Percentiles rank a stretch among this genome's conserved stretches.
Conservation (phyloP, 2,113 vertebrate genomes). For the Zapus hudsonius region DNA sequence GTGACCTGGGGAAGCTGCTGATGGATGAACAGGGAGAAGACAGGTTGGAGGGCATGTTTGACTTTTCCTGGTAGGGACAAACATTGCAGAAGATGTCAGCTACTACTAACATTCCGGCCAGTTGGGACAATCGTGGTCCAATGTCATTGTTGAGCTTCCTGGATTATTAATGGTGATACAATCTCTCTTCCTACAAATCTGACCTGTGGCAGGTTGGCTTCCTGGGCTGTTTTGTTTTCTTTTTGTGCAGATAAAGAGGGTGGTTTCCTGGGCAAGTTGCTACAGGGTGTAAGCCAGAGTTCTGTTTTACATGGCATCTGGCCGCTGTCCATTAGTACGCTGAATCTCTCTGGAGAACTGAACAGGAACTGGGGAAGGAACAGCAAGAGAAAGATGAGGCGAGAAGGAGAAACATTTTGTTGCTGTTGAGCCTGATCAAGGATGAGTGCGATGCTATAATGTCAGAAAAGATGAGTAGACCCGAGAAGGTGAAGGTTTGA, state of each 20-base stretch:
- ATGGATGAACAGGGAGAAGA: no score
- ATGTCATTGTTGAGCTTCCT: neutral
- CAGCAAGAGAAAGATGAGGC: neutral
- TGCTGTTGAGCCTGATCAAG: no score
- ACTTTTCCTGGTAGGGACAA: neutral
- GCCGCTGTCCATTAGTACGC: neutral
- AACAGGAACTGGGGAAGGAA: neutral
- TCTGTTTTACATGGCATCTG: neutral
- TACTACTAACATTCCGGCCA: neutral
- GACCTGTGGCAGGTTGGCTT: neutral
- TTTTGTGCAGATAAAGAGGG: neutral
- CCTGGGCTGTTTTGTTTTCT: neutral
- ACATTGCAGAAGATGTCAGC: neutral
- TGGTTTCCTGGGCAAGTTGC: neutral
- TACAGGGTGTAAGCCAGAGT: neutral
- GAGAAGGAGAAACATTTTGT: neutral
- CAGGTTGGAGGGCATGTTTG: neutral
- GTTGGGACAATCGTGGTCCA: neutral
- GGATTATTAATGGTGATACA: neutral
- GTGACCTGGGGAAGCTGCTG: neutral
- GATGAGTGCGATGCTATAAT: no score
- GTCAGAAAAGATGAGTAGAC: neutral
- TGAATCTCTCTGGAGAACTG: neutral
- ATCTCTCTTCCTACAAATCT: neutral
- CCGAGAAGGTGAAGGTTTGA: neutral